Evolutionary conservation across 2,888 invertebrate species (phyloP), one percentile per base, ranked within the genome.

Genomic region (Archaeoteleia sp.): DNA sequence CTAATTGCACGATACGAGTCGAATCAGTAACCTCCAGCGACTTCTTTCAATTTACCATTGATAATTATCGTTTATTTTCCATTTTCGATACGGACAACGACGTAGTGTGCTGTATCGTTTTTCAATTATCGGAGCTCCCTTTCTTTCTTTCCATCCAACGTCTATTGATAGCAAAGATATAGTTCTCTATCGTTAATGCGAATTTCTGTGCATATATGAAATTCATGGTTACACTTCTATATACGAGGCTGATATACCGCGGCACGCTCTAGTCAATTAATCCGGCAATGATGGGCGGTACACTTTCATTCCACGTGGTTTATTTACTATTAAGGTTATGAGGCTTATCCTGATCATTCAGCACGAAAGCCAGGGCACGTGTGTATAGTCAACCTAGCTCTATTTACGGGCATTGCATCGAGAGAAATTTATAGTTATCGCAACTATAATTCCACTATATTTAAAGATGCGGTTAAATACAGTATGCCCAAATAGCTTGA

Each of bases 221-320:
- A 29, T 43, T 20, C 20, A 20, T 5, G 20, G n/a, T n/a, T 20
- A 20, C 20, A 20, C 20, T 20, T 20, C 3, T 20, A 5, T 5
- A 20, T 35, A 37, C 43, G 54, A 20, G 43, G 35, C 40, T 53
- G 40, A 40, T 40, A 53, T 30, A 51, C 30, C 30, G 68, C 70
- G 61, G 70, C 75, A 78, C 77, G 73, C 77, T 78, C 72, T 75
- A 75, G 78, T 77, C 79, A 81, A 82, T 82, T 82, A 81, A 81
- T 81, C 77, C 75, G 74, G 78, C 77, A 79, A 79, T 80, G 78
- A 78, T 77, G 81, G 76, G 74, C 75, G 72, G 69, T 70, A 71
- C 73, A 71, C 72, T 71, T 54, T 54, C 62, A 43, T 72, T 78
- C 71, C 71, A 74, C 72, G 75, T 78, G 77, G 65, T 80, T 80